Evolutionary conservation across 2,113 vertebrate genomes (phyloP).

Genomic region (Pluvianellus socialis): DNA sequence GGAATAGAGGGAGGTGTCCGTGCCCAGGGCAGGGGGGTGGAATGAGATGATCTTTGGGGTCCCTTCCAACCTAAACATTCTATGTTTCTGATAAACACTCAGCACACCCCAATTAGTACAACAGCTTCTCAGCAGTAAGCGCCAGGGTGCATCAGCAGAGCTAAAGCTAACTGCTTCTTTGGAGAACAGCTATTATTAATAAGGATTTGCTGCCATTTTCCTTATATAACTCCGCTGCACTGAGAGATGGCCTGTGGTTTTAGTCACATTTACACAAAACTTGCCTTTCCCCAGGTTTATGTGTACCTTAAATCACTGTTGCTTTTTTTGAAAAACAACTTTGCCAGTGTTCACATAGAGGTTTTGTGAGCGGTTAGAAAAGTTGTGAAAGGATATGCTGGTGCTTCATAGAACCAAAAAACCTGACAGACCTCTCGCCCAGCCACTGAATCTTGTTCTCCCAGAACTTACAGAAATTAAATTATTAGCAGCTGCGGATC

Average conservation of each 20-base stretch:
- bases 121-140: not conserved
- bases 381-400: not conserved
- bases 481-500: not conserved
- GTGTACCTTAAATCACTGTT: not conserved
- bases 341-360: not conserved
- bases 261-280: not conserved
- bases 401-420: not conserved
- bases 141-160: not conserved
- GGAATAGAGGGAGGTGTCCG: too few species aligned
- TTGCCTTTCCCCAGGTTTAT: not conserved
- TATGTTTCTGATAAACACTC: not conserved
- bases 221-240: too few species aligned
- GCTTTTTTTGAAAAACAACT: not conserved
- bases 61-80: too few species aligned
- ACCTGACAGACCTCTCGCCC: not conserved
- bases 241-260: not conserved
- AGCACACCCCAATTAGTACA: not conserved
- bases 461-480: not conserved
- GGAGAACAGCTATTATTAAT: not conserved
- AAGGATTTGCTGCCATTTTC: not conserved
- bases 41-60: too few species aligned
- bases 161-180: not conserved
- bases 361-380: not conserved
- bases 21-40: too few species aligned
- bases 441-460: not conserved